Base-by-base conservation (phyloP, 2,113 vertebrate genomes). In the Nothoprocta perdicaria region DNA sequence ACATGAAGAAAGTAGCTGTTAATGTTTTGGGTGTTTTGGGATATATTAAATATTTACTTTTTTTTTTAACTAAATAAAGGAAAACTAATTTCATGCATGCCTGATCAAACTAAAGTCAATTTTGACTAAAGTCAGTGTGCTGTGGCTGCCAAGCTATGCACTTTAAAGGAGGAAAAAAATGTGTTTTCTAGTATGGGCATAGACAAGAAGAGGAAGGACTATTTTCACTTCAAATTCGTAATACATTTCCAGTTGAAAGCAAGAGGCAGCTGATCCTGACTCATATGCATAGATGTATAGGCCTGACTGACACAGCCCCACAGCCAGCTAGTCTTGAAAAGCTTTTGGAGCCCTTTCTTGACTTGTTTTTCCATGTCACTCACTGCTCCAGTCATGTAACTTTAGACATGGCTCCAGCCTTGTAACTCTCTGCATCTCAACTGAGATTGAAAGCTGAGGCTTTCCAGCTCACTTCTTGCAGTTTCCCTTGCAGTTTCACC, bases 21-120 rank as follows among this genome's bases (percentile, higher is more conserved):
- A 83, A 58, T 77, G 4, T 83, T 90, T 83, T 77, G 14, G 12
- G 12, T 77, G 5, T 83, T 90, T 83, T 77, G 14, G 14, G 12
- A 26, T n/a, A 33, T 27, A 24, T 10, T 23, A 12, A 79, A 31
- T 82, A 73, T 76, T 85, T 68, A n/a, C 4, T 35, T 67, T 22
- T 66, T 50, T 46, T 38, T 33, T 73, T 35, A 69, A 66, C 48
- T 88, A 66, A 74, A 67, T 58, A 4, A 15, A 74, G 3, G 1
- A 84, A 84, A 86, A 81, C 1, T 66, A 78, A 60, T 90, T 78
- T 91, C 84, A 46, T 78, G 9, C 10, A 72, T 68, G 23, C 7
- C 14, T 79, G 46, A 52, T 72, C 33, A 81, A 22, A 40, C 60
- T 55, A 68, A 84, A 91, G 31, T 46, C 0, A 72, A 60, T 65